These are phyloP conservation scores for Apis laboriosa DNA, from an alignment of 1,140 invertebrate genomes.

Conservation along the genomic window DNA sequence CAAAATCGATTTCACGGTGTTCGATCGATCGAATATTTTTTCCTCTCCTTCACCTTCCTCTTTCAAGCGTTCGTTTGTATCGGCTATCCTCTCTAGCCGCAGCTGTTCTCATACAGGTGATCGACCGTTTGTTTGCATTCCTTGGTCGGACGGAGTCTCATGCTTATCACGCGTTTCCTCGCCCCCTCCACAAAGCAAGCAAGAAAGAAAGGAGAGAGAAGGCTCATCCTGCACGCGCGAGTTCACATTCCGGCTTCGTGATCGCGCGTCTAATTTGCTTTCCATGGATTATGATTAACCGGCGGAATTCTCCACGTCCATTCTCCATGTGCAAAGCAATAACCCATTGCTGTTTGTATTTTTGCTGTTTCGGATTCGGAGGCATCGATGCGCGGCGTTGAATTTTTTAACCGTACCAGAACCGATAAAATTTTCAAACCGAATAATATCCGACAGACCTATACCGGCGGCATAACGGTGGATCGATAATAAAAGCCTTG, in stretches of 20 bases:
- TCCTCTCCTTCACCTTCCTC: not conserved
- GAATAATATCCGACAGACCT: slow-evolving; percentile 7
- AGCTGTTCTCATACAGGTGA: slow-evolving; percentile 27
- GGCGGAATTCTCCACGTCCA: not conserved
- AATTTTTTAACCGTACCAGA: slow-evolving; percentile 13
- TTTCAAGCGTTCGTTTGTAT: not conserved
- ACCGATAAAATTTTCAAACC: not conserved
- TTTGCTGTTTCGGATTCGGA: not conserved
- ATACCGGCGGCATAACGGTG: not conserved
- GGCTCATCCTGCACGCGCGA: not conserved
- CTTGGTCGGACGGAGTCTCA: not conserved
- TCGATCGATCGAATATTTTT: not conserved
- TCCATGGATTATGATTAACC: slow-evolving; percentile 34
- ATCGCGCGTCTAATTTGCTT: slow-evolving; percentile 40
- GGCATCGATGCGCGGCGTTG: not conserved
- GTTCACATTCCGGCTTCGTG: slow-evolving; percentile 11
- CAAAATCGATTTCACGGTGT: not conserved
- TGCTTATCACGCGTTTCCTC: slow-evolving; percentile 41
- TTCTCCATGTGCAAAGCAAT: not conserved
- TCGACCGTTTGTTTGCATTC: slow-evolving; percentile 40
- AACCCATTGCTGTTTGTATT: too few relatives aligned
- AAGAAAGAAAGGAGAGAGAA: not conserved
- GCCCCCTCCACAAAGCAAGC: not conserved
- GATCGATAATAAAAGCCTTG: slow-evolving; percentile 33
- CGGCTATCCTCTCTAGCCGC: too few relatives aligned